Evolutionary conservation across 2,797 vertebrate species (phyloP), one percentile per base, ranked within the genome.

Genomic region (Bothrops alternatus): DNA sequence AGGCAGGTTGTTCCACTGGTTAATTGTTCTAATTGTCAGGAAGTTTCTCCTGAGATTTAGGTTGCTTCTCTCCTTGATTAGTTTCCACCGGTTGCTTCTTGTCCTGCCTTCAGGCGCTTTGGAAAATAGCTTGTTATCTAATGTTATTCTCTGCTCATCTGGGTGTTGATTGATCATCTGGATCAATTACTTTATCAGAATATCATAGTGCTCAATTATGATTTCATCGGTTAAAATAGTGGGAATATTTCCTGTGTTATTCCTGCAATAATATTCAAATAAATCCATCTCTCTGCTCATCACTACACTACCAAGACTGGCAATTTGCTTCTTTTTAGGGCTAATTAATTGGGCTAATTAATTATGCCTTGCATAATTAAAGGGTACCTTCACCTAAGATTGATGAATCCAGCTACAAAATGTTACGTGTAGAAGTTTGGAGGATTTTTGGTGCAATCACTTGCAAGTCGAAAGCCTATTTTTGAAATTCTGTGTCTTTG

Each of bases 251-350:
- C 47, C 0, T 73, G 14, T 37, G 32, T 37, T 73, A 87, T 56
- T 88, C 28, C 32, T 1, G 6, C 82, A 37, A 89, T 63, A 69
- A 92, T 2, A 37, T 57, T 32, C 57, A 85, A 91, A 78, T 56
- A 16, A 61, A 10, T 94, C 88, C 28, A 89, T 1, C 0, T 89
- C 20, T 90, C 1, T 0, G 57, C 53, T 88, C 32, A 11, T 0
- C 88, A 78, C 91, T 90, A 0, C 92, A 82, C 91, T 63, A 0
- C 82, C 61, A 0, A 4, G 50, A 82, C 5, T 0, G 4, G 90
- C 94, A 58, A 96, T 96, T 97, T 96, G 97, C 95, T 96, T 92
- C 93, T 32, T 28, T 88, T 92, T 7, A n/a, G 94, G 93, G 23
- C 1, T 88, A 94, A 96, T 95, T 94, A 96, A 96, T 96, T 92